Base-by-base conservation (phyloP, 2,113 vertebrate genomes). In the Indicator maculatus region DNA sequence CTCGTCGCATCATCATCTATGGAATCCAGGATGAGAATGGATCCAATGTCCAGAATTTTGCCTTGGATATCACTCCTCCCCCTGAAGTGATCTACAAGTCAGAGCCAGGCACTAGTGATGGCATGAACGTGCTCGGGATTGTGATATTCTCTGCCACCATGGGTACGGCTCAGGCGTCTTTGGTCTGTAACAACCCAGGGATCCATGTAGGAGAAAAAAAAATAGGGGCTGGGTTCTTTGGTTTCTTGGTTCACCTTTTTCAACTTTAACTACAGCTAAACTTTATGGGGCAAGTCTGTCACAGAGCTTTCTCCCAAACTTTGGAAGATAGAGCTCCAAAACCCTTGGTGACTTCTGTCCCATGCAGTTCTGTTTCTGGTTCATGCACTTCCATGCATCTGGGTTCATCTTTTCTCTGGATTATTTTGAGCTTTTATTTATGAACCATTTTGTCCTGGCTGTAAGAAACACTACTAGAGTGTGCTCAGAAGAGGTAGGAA, bases 101-200 rank as follows among this genome's bases (percentile, higher is more conserved):
- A 3, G 98, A 99, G 11, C 99, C 99, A 1, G 99, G 98, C 33
- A 98, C 98, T 64, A 99, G 98, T 3, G 99, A 99, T 0, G 99
- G 99, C 97, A 99, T 99, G 99, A 99, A 99, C 4, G 99, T 99
- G 31, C 97, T 99, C n/a, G 99, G 99, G 38, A 99, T 99, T 8
- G 99, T 99, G 80, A 99, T 99, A 93, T 99, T 99, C 96, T 99
- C 99, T 8, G 98, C 99, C 60, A 99, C 99, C 3, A 99, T 99
- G 99, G 99, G 99, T 99, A 95, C n/a, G 98, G 94, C 88, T 63
- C 66, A 82, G 47, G 72, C 38, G 5, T 8, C 3, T 53, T 89
- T 91, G n/a, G 2, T 65, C 74, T 81, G 38, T 31, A 78, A 50
- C 36, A 66, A 75, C 38, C n/a, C 52, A 44, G 60, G 28, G 19